These are phyloP conservation scores for Cryptosula pallasiana DNA, from an alignment of 2,888 invertebrate species.

Conservation along the genomic window DNA sequence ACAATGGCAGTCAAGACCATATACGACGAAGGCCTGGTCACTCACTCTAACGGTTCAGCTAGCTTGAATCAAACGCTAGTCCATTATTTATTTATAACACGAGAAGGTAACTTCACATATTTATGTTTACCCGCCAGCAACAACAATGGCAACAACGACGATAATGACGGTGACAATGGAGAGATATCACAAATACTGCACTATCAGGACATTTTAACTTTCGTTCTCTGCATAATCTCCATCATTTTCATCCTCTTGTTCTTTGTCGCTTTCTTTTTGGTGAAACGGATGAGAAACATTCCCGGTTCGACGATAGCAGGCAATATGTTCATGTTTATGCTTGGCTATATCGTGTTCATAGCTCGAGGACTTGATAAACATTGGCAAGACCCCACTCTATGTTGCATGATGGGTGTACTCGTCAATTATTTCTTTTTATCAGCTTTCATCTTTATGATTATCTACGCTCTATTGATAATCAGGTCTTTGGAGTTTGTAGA, in stretches of 20 bases:
- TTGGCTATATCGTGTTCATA: neutral
- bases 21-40: neutral
- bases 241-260: neutral
- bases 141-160: neutral
- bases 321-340: conserved; percentile 16
- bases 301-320: conserved; percentile 11
- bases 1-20: neutral
- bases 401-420: neutral
- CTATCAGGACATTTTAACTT: neutral
- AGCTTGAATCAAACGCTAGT: neutral
- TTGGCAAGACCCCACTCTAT: neutral
- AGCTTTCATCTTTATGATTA: conserved; percentile 10
- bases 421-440: conserved; percentile 13
- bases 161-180: too few relatives aligned
- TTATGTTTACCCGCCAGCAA: neutral
- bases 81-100: neutral
- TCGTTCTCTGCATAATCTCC: conserved; percentile 5
- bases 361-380: neutral
- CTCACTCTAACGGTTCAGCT: neutral
- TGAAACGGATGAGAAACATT: conserved; percentile 19
- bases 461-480: neutral
- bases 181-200: neutral
- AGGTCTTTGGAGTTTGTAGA: neutral
- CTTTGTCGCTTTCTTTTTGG: conserved; percentile 9
- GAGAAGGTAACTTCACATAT: neutral